Percentiles rank a stretch among this genome's conserved stretches.
These are phyloP conservation scores for Petrolisthes manimaculis DNA, from an alignment of 2,888 invertebrate species.

Conservation along the genomic window DNA sequence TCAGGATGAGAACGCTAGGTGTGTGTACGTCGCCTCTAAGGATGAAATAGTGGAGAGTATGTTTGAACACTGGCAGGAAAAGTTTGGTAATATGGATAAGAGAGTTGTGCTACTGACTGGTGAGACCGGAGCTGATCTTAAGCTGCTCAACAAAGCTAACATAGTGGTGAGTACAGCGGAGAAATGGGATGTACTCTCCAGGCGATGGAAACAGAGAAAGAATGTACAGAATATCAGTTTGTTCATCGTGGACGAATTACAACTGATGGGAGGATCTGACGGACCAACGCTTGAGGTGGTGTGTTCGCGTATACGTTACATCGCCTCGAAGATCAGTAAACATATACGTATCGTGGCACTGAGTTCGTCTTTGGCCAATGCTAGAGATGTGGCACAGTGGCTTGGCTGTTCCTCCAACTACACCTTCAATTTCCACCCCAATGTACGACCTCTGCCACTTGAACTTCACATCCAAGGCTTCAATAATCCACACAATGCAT, in stretches of 20 bases:
- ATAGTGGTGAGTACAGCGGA: slow-evolving; percentile 97
- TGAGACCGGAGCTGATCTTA: slow-evolving; percentile 97
- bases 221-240: slow-evolving; percentile 97
- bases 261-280: slow-evolving; percentile 86
- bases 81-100: slow-evolving; percentile 85
- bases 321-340: slow-evolving; percentile 91
- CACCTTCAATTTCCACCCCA: slow-evolving; percentile 98
- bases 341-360: slow-evolving; percentile 94
- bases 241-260: slow-evolving; percentile 94
- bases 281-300: slow-evolving; percentile 94
- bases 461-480: slow-evolving; percentile 97
- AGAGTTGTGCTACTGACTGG: slow-evolving; percentile 92
- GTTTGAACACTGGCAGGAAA: slow-evolving; percentile 91
- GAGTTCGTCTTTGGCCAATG: slow-evolving; percentile 93
- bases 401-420: slow-evolving; percentile 92
- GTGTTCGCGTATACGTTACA: slow-evolving; percentile 85
- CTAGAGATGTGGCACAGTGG: slow-evolving; percentile 96
- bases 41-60: slow-evolving; percentile 91
- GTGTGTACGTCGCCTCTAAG: slow-evolving; percentile 93
- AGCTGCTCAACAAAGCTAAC: slow-evolving; percentile 86
- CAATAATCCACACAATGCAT: slow-evolving; percentile 97
- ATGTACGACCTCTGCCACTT: slow-evolving; percentile 92
- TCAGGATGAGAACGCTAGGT: slow-evolving; percentile 77
- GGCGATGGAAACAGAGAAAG: slow-evolving; percentile 98
- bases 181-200: slow-evolving; percentile 98